Evolutionary conservation across 1,140 invertebrate species (phyloP), one percentile per base, ranked within the genome.

Genomic region (Amyelois transitella): DNA sequence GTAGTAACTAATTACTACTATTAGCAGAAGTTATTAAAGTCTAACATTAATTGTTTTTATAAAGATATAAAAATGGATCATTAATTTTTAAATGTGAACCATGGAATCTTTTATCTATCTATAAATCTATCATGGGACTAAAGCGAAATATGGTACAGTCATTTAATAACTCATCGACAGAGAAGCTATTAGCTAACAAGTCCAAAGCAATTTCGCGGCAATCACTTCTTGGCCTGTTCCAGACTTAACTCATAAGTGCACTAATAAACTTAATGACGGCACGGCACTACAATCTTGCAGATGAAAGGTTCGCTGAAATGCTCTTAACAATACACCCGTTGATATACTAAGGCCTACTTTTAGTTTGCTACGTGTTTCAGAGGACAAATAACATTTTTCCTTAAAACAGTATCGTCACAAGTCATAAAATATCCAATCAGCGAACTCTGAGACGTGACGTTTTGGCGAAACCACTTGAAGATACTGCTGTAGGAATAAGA

Each of bases 401-500:
- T 20, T 14, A 12, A 12, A 24, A 20, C 7, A 28, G 24, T 38
- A 57, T 47, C 21, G 55, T 51, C 47, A 56, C 49, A 38, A 18
- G 47, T 58, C 47, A 58, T 65, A 65, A 66, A 66, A 58, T 66
- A 62, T 48, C 59, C 59, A 59, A 66, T 66, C 59, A 58, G 58
- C 28, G 55, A 49, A 48, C 60, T 54, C 52, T 38, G 59, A 43
- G 54, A 58, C 50, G 50, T 51, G 48, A 62, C 58, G 58, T 62
- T 14, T 8, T 14, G n/a, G 1, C n/a, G 32, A 38, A 38, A 38
- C 32, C 3, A 38, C n/a, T 3, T 14, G 2, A 2, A 8, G 8
- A 38, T 12, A 28, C 7, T 38, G 32, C n/a, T 38, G n/a, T 4
- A 38, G 32, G 17, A 38, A 38, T 38, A 14, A 14, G 12, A 38